phyloP scores from a whole-genome alignment of 2,113 vertebrate species.

The Takifugu flavidus region DNA sequence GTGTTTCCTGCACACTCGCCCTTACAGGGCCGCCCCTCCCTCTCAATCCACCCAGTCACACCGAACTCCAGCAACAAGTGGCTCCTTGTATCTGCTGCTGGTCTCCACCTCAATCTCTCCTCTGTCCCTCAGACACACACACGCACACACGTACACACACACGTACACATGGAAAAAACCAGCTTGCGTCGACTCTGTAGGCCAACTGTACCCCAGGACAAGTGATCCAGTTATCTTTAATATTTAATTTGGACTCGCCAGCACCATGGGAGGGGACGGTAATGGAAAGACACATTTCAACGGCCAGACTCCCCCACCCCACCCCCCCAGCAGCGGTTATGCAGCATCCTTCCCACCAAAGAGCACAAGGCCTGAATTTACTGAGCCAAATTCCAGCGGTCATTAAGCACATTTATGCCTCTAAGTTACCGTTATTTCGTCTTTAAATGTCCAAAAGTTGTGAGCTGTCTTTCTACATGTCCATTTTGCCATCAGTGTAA shows the following conservation, averaged over 20 bases:
- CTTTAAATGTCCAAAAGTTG: too few relatives aligned
- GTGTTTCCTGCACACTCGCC: not conserved
- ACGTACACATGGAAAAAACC: conserved; percentile 52
- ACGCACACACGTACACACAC: conserved; percentile 24
- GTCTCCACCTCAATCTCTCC: conserved; percentile 29
- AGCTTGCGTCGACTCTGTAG: conserved; percentile 45
- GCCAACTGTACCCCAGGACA: conserved; percentile 46
- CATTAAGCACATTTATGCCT: too few relatives aligned
- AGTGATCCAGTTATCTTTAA: conserved; percentile 45
- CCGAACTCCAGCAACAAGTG: conserved; percentile 50
- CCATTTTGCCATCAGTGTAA: too few relatives aligned
- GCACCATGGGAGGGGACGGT: conserved; percentile 9
- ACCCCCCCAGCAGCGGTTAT: not conserved
- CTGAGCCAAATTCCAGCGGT: not conserved
- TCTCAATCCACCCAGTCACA: conserved; percentile 30
- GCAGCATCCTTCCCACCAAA: not conserved
- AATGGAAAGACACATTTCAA: conserved; percentile 29
- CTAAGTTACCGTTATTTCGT: too few relatives aligned
- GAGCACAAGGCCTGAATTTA: not conserved
- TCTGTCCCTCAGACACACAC: conserved; percentile 16
- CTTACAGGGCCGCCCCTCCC: conserved; percentile 27
- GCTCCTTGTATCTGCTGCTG: conserved; percentile 56
- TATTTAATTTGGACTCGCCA: conserved; percentile 56
- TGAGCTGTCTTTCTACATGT: too few relatives aligned
- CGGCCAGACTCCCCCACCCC: not conserved